phyloP scores from a whole-genome alignment of 2,797 vertebrate genomes.

The Orientallactaga sibirica region DNA sequence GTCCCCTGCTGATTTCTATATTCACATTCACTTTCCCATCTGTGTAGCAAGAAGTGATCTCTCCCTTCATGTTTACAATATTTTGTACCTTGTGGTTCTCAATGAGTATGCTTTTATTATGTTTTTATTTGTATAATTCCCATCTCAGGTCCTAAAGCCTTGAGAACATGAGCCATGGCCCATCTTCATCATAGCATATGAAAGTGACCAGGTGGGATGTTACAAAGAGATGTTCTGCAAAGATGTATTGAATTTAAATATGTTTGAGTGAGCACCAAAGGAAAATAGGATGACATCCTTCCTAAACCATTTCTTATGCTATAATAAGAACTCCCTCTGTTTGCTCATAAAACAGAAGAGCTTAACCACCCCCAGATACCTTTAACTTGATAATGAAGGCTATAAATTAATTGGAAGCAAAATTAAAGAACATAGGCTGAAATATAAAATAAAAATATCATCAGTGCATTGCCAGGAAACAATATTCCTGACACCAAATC shows the following conservation, averaged over 20 bases:
- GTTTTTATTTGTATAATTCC: conserved; percentile 32
- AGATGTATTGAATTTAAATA: conserved; percentile 45
- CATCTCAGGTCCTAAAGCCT: conserved; percentile 28
- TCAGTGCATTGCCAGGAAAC: conserved; percentile 67
- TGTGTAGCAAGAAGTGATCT: not conserved
- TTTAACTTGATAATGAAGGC: conserved; percentile 77
- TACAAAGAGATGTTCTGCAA: not conserved
- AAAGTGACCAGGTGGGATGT: conserved; percentile 32
- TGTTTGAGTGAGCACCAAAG: not conserved
- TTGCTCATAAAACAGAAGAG: conserved; percentile 81
- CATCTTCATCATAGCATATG: not conserved
- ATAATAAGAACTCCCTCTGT: conserved; percentile 81
- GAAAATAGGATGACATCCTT: conserved; percentile 38
- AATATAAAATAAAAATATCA: conserved; percentile 75
- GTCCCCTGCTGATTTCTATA: not conserved
- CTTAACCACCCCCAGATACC: conserved; percentile 76
- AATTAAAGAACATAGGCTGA: conserved; percentile 79
- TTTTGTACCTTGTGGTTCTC: not conserved
- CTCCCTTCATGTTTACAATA: not conserved
- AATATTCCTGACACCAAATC: conserved; percentile 76
- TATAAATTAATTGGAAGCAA: conserved; percentile 79
- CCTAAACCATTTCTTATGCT: conserved; percentile 68
- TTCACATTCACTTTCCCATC: not conserved
- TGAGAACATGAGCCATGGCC: conserved; percentile 2
- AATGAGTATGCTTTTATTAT: not conserved